A percentile compares a stretch with the other conserved stretches of the same genome.
These are phyloP conservation scores for Scolopax mira DNA, from an alignment of 2,113 vertebrate species.

Conservation along the genomic window DNA sequence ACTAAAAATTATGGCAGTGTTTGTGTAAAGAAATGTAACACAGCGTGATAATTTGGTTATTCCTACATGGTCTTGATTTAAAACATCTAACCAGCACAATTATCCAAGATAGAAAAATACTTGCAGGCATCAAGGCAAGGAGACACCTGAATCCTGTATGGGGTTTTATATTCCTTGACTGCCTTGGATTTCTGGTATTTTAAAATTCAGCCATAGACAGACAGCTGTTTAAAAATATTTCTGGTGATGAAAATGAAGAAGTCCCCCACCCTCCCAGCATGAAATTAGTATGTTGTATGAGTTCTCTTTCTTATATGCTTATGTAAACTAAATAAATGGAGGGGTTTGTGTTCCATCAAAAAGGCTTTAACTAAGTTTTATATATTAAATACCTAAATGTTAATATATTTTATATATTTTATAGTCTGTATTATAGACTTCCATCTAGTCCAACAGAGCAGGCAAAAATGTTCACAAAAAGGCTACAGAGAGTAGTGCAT, in stretches of 20 bases:
- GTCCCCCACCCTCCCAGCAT: not conserved
- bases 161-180: not conserved
- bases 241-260: not conserved
- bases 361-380: not conserved
- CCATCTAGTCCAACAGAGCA: not conserved
- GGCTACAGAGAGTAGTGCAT: not conserved
- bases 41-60: not conserved
- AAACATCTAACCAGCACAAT: not conserved
- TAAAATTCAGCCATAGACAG: not conserved
- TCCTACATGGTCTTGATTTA: not conserved
- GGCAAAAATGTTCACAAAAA: not conserved
- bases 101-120: not conserved
- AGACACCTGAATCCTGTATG: not conserved
- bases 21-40: not conserved
- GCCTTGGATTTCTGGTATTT: not conserved
- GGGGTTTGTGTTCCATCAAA: not conserved
- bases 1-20: not conserved
- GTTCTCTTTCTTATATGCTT: constrained; percentile 25
- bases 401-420: not conserved
- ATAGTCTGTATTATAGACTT: not conserved
- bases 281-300: not conserved
- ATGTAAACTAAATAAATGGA: not conserved
- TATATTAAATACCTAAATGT: not conserved
- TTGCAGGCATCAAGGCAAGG: not conserved
- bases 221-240: constrained; percentile 25